Evolutionary conservation across 2,888 invertebrate genomes (phyloP).

Genomic region (Melinaea menophilus): DNA sequence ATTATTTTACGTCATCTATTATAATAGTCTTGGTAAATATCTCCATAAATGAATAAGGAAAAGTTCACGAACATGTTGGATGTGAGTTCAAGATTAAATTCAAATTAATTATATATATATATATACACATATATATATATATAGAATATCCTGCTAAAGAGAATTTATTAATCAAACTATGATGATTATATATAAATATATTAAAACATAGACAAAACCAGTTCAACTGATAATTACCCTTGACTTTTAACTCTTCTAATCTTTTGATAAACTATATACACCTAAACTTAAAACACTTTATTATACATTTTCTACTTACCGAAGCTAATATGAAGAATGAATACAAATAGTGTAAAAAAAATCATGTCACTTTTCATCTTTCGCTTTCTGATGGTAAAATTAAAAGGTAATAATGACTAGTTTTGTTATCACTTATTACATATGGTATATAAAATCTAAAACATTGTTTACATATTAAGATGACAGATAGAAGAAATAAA

Average conservation of each 20-base stretch:
- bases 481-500: not conserved
- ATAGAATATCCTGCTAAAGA: no score
- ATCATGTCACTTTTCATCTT: conserved; percentile 14
- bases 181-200: not conserved
- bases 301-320: conserved; percentile 27
- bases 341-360: conserved; percentile 20
- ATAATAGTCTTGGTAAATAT: no score
- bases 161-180: no score
- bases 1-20: no score
- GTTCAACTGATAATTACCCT: conserved; percentile 17
- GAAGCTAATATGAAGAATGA: conserved; percentile 23
- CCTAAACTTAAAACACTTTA: conserved; percentile 10
- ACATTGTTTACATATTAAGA: not conserved
- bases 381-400: conserved; percentile 1
- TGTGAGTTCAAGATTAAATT: not conserved
- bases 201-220: not conserved
- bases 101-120: no score
- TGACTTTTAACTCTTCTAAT: conserved; percentile 32
- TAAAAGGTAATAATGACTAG: not conserved
- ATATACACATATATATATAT: no score
- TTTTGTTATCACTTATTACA: not conserved
- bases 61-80: not conserved
- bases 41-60: not conserved
- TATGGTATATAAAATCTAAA: not conserved
- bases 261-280: conserved; percentile 15